These are phyloP conservation scores for Colaptes auratus DNA, from an alignment of 2,113 vertebrate species.

Conservation along the genomic window DNA sequence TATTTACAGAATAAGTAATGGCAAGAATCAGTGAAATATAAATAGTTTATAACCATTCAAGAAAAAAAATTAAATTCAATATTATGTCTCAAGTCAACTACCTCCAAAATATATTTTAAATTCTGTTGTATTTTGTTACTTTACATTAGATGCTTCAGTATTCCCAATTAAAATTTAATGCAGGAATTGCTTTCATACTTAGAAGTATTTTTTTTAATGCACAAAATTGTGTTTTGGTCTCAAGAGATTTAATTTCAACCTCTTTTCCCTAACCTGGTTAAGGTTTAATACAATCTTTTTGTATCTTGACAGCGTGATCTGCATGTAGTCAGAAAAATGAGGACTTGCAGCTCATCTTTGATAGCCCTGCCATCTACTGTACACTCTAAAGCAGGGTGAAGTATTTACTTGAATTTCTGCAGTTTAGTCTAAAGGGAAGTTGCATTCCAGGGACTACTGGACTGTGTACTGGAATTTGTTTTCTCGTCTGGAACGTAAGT, in stretches of 20 bases:
- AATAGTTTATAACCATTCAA: not conserved
- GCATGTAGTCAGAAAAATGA: not conserved
- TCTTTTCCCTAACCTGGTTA: not conserved
- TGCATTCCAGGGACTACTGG: not conserved
- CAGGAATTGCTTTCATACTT: not conserved
- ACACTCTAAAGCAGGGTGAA: not conserved
- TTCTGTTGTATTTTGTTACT: not conserved
- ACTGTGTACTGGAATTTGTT: not conserved
- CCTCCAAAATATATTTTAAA: not conserved
- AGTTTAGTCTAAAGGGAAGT: not conserved
- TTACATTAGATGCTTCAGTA: not conserved
- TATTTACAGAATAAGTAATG: not conserved
- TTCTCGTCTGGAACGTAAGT: not conserved
- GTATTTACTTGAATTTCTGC: not conserved
- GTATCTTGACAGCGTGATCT: not conserved
- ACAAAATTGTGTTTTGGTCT: not conserved
- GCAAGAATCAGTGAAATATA: not conserved
- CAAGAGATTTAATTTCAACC: not conserved
- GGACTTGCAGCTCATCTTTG: not conserved
- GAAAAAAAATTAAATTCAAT: not conserved
- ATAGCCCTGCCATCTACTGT: constrained; percentile 73
- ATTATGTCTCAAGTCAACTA: not conserved
- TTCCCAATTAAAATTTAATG: not conserved
- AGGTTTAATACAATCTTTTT: not conserved
- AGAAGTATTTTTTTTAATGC: not conserved